Conservation (phyloP, 2,797 vertebrate species). For the Ctenopoma kingsleyae region DNA sequence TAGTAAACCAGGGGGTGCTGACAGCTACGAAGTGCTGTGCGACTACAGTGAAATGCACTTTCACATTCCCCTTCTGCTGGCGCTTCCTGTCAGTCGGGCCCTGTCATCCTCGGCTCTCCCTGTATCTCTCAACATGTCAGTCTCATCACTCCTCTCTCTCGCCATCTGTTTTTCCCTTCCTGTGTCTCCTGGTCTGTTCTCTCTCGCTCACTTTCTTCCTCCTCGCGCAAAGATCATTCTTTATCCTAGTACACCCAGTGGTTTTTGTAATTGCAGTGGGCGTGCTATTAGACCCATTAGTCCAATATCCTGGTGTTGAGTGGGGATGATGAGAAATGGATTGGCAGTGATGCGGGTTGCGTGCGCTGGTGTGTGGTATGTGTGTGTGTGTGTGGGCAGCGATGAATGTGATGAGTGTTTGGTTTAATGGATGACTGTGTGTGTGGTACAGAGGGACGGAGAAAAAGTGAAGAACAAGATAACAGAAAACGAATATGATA, state of each 20-base stretch:
- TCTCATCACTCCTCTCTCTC: constrained; percentile 45
- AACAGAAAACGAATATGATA: constrained; percentile 17
- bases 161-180: constrained; percentile 33
- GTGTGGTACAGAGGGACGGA: constrained; percentile 26
- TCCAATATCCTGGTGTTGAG: constrained; percentile 62
- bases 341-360: constrained; percentile 48
- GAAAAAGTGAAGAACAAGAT: constrained; percentile 41
- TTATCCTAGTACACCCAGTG: constrained; percentile 42
- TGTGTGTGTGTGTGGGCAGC: constrained; percentile 48
- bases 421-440: constrained; percentile 65
- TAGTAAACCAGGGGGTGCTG: constrained; percentile 55
- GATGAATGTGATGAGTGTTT: constrained; percentile 54
- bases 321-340: constrained; percentile 69
- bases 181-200: constrained; percentile 2
- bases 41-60: constrained; percentile 45
- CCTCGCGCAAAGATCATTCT: constrained; percentile 41
- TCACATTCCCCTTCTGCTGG: constrained; percentile 39
- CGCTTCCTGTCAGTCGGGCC: constrained; percentile 56
- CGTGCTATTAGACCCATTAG: constrained; percentile 69
- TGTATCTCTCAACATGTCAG: constrained; percentile 40
- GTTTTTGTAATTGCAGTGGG: constrained; percentile 59
- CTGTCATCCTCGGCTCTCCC: constrained; percentile 39
- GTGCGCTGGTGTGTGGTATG: constrained; percentile 39
- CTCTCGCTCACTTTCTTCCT: constrained; percentile 16
- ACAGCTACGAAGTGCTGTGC: constrained; percentile 49